Percentiles rank a stretch among this genome's conserved stretches.
These are phyloP conservation scores for Oryzias celebensis DNA, from an alignment of 2,113 vertebrate species.

Conservation along the genomic window DNA sequence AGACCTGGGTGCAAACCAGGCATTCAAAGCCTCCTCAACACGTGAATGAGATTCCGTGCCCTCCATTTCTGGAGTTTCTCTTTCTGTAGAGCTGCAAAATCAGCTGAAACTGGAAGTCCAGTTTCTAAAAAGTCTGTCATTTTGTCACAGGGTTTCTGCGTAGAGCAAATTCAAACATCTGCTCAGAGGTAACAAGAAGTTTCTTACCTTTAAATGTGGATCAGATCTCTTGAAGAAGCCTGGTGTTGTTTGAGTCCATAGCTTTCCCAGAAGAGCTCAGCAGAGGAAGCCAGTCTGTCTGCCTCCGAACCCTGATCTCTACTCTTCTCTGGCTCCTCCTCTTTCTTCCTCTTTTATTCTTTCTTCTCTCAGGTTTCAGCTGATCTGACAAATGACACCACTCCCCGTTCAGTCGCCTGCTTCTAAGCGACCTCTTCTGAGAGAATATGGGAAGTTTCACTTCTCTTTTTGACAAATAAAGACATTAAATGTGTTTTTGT, in stretches of 20 bases:
- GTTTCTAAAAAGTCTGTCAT: too few species aligned
- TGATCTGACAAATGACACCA: too few species aligned
- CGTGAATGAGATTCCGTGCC: background rate
- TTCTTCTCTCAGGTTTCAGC: slow-evolving; percentile 1
- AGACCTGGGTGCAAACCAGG: slow-evolving; percentile 41
- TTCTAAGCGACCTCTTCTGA: too few species aligned
- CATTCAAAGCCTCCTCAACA: slow-evolving; percentile 1
- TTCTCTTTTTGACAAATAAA: too few species aligned
- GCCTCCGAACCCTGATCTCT: slow-evolving; percentile 21
- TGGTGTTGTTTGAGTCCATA: slow-evolving; percentile 32
- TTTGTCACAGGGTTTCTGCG: background rate
- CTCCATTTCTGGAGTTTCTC: too few species aligned
- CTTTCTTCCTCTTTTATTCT: slow-evolving; percentile 28
- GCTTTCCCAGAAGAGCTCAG: background rate
- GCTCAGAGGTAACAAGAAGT: background rate
- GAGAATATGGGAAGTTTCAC: too few species aligned
- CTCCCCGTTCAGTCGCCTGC: too few species aligned
- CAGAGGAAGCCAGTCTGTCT: slow-evolving; percentile 42
- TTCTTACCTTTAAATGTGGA: slow-evolving; percentile 43
- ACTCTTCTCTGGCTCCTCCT: slow-evolving; percentile 40
- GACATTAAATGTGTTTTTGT: too few species aligned
- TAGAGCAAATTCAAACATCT: background rate
- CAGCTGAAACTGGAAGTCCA: too few species aligned
- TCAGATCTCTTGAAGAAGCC: background rate
- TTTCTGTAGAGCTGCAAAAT: too few species aligned